A percentile compares a stretch with the other conserved stretches of the same genome.
These are phyloP conservation scores for Petaurus breviceps DNA, from an alignment of 2,113 vertebrate species.

Conservation along the genomic window DNA sequence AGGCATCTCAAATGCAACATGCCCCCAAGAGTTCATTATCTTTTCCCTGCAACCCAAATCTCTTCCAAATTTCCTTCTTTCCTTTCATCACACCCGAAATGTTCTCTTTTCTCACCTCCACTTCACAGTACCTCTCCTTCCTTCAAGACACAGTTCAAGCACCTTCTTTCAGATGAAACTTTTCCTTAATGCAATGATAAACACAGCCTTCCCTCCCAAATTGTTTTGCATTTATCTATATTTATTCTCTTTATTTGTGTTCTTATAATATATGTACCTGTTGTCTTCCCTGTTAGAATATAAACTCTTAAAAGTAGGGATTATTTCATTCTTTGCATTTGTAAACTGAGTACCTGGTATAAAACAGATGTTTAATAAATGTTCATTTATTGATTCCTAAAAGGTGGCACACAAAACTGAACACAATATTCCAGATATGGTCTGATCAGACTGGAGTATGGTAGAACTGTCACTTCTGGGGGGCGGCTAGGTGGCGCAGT, in stretches of 20 bases:
- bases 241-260: background rate
- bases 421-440: background rate
- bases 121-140: background rate
- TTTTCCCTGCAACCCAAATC: background rate
- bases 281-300: background rate
- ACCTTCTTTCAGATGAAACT: background rate
- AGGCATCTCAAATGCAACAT: background rate
- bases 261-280: background rate
- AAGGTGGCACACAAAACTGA: background rate
- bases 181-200: background rate
- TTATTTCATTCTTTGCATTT: background rate
- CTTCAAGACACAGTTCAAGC: background rate
- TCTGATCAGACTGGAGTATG: background rate
- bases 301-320: background rate
- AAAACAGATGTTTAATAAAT: background rate
- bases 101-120: too few species aligned
- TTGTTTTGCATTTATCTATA: background rate
- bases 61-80: background rate
- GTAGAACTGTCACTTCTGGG: too few species aligned
- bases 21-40: background rate
- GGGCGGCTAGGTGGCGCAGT: too few species aligned
- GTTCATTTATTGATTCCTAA: background rate
- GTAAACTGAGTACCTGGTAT: background rate
- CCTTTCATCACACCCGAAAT: background rate
- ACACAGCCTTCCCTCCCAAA: background rate